A percentile compares a stretch with the other conserved stretches of the same genome.
phyloP scores from a whole-genome alignment of 37 sponge, comb jelly and placozoan species.

The Lycopodina hypogea region DNA sequence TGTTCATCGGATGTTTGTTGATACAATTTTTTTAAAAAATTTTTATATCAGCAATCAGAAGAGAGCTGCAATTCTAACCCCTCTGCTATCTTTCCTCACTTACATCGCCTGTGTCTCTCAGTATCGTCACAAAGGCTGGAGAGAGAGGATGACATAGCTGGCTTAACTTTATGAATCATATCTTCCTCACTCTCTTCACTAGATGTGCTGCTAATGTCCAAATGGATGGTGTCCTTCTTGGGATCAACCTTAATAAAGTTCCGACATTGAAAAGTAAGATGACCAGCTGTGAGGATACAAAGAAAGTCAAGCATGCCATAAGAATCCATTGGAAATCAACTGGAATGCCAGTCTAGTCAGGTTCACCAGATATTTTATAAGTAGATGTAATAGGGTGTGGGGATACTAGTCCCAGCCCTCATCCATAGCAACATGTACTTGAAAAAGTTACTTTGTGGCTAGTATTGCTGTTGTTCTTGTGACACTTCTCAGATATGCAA shows the following conservation, averaged over 20 bases:
- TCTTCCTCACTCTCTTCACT: slow-evolving; percentile 75
- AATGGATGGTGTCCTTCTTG: slow-evolving; percentile 54
- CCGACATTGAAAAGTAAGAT: slow-evolving; percentile 86
- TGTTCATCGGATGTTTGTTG: no score
- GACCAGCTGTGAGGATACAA: slow-evolving; percentile 64
- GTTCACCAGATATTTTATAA: not conserved
- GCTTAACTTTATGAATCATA: not conserved
- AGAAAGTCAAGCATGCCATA: not conserved
- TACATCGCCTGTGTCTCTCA: not conserved
- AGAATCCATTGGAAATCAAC: not conserved
- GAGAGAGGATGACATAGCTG: slow-evolving; percentile 35
- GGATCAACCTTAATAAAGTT: slow-evolving; percentile 78
- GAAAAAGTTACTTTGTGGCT: no score
- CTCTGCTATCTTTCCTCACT: not conserved
- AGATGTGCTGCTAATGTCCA: slow-evolving; percentile 87
- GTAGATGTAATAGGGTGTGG: no score
- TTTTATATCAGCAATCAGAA: no score
- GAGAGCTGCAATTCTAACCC: no score
- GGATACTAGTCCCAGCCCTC: no score
- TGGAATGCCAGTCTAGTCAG: not conserved
- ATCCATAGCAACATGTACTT: no score
- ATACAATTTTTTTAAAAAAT: no score
- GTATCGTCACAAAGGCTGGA: slow-evolving; percentile 21
- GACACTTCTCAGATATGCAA: no score
- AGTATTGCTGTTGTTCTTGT: no score